Conservation (phyloP, 2,888 invertebrate genomes). For the Pollenia labialis region DNA sequence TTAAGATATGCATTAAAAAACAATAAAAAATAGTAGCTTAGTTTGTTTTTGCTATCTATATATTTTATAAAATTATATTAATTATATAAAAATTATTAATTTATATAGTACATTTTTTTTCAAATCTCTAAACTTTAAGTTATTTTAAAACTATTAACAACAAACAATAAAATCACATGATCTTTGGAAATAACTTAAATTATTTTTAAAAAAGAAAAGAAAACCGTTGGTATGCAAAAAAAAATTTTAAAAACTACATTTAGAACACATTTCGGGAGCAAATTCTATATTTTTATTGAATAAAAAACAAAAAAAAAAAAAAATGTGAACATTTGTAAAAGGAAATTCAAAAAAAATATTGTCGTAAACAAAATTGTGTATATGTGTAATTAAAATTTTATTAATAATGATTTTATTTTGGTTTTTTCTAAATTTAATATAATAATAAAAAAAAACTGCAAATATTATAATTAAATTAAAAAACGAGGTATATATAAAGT, state of each 20-base stretch:
- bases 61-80: constrained; percentile 60
- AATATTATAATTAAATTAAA: constrained; percentile 50
- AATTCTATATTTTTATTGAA: constrained; percentile 78
- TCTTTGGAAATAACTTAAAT: constrained; percentile 26
- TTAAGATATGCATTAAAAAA: constrained; percentile 16
- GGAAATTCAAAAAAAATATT: constrained; percentile 36
- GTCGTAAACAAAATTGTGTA: constrained; percentile 68
- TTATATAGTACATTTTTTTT: constrained; percentile 49
- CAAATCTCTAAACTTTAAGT: constrained; percentile 45
- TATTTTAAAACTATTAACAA: constrained; percentile 59
- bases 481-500: constrained; percentile 36
- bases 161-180: constrained; percentile 34
- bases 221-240: constrained; percentile 53
- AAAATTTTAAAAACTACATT: constrained; percentile 55
- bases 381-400: constrained; percentile 63
- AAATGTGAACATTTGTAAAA: constrained; percentile 24
- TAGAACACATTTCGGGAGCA: constrained; percentile 80
- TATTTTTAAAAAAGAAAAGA: constrained; percentile 44
- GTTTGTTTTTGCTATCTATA: constrained; percentile 69
- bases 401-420: constrained; percentile 65
- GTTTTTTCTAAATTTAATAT: constrained; percentile 65
- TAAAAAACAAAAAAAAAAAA: constrained; percentile 25
- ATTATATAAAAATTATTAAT: constrained; percentile 42
- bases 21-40: constrained; percentile 32
- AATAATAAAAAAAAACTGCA: constrained; percentile 53